Conservation (phyloP, 1,140 invertebrate species). For the Physella acuta region DNA sequence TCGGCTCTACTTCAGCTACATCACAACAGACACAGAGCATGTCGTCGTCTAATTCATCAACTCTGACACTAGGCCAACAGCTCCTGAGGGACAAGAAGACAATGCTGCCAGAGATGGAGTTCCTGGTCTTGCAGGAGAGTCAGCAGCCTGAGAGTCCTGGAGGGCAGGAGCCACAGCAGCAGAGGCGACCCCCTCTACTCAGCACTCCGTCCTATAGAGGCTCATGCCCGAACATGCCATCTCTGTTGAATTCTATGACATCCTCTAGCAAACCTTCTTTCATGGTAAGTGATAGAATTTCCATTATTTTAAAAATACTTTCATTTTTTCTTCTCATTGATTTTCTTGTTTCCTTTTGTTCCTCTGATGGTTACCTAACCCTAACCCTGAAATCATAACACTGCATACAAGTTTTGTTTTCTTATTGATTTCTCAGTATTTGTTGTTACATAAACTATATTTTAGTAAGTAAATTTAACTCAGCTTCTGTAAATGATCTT, state of each 20-base stretch:
- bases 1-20: background rate
- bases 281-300: background rate
- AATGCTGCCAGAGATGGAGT: background rate
- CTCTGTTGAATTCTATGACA: background rate
- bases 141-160: background rate
- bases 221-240: background rate
- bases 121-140: background rate
- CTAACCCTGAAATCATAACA: too few species aligned
- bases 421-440: too few species aligned
- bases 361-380: background rate
- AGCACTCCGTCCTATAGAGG: background rate
- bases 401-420: too few species aligned
- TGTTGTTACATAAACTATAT: too few species aligned
- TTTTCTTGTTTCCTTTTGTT: background rate
- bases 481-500: too few species aligned
- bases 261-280: background rate
- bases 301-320: background rate
- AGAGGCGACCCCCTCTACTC: conserved; percentile 14
- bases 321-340: background rate
- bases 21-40: background rate
- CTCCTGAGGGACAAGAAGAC: background rate
- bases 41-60: background rate
- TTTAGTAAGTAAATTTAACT: too few species aligned
- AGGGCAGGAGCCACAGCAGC: background rate
- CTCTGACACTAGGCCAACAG: background rate